Evolutionary conservation across 2,113 vertebrate species (phyloP), one percentile per base, ranked within the genome.

Genomic region (Rattus rattus): DNA sequence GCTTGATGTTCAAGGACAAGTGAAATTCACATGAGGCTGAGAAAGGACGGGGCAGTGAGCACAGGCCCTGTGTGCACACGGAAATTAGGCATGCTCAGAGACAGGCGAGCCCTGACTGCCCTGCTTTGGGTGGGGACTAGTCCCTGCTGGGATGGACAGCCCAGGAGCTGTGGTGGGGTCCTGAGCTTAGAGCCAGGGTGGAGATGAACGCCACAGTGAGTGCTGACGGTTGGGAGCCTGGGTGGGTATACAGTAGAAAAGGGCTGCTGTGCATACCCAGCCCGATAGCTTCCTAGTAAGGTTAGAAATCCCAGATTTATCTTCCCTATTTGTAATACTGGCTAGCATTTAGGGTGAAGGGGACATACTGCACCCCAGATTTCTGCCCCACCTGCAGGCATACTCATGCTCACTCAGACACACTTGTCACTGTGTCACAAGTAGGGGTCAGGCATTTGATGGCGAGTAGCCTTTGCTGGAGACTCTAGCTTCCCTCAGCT

Each of bases 1-100:
- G n/a, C 61, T 85, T 69, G 61, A 56, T 47, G 49, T 89, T 91
- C 70, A 95, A 95, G 94, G 94, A 87, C 52, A 43, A 93, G 72
- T 56, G 22, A 94, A 70, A 70, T 22, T 39, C 22, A 2, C 1
- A 0, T 30, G 70, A 30, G 12, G 14, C 16, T n/a, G 56, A 63
- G 61, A 65, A 90, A 26, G 81, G 63, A 39, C 54, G 8, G 67
- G 54, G 65, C 87, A 75, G 85, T 47, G 72, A 72, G 16, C 47
- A 1, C 5, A 3, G 11, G 54, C 20, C 43, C 43, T 2, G 36
- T 11, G 28, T 0, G 28, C 47, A 73, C 22, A n/a, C 5, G n/a
- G 81, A 33, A 33, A 7, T 2, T 43, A 91, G 70, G 43, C 28
- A 0, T 75, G 63, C n/a, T 14, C 36, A 36, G 61, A n/a, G 49